Evolutionary conservation across 2,797 vertebrate species (phyloP), one percentile per base, ranked within the genome.

Genomic region (Danio jaintianensis): DNA sequence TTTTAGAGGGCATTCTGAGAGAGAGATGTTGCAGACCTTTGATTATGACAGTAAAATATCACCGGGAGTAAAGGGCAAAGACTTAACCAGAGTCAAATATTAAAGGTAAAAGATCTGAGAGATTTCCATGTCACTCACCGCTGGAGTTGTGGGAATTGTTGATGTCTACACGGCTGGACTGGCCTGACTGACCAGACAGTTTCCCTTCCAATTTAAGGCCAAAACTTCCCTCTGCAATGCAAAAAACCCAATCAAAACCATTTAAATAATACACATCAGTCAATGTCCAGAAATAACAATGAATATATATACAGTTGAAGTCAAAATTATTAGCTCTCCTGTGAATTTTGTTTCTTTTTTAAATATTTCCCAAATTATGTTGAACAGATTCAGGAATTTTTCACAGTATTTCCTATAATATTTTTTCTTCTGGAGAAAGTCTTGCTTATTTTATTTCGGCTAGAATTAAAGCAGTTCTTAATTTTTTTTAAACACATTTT

Each of bases 101-200:
- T 16, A 42, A 70, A 53, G 43, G 69, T 53, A 48, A 55, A 18
- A 47, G 5, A 38, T 56, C 52, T 50, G 7, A 58, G 11, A 13
- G 1, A 45, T 56, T 9, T 62, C 63, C 69, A 6, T 6, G 22
- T 13, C 13, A 92, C 97, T 97, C 92, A 99, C 98, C 97, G 7
- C 95, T 98, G 73, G 97, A 99, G 92, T 98, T 97, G 85, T 98
- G 97, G 2, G 96, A 98, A 86, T 95, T 98, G 92, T 98, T 99
- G 63, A 95, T 94, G 89, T 99, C 98, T 85, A 96, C 96, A 86
- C 96, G 96, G 91, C 96, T 97, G 83, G 97, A 96, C 88, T 96
- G 96, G 68, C 76, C 85, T 6, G 73, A 70, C 52, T 36, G 78
- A 9, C 7, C 43, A 5, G 70, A 45, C 29, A 90, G 88, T 89